Evolutionary conservation across 2,888 invertebrate genomes (phyloP).

Genomic region (Caenorhabditis panamensis): DNA sequence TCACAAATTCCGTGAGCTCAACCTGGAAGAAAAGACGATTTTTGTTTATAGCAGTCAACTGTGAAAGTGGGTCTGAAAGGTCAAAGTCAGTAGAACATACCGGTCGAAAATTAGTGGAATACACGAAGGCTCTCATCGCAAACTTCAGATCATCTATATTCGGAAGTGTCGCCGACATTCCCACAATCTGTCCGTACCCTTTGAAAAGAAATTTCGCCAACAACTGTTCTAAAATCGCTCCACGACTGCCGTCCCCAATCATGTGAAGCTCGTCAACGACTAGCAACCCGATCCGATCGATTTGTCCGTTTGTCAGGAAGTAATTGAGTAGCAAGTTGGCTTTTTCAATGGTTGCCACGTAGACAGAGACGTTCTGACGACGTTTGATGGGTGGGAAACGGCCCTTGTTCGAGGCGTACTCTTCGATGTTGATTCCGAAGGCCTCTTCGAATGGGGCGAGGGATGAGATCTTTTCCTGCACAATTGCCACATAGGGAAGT

Average conservation of each 20-base stretch:
- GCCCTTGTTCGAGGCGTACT: constrained; percentile 89
- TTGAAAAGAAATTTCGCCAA: constrained; percentile 87
- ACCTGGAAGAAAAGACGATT: constrained; percentile 9
- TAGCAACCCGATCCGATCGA: constrained; percentile 88
- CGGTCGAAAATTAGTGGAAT: constrained; percentile 91
- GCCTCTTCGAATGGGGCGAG: constrained; percentile 91
- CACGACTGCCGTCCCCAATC: constrained; percentile 90
- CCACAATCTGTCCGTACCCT: constrained; percentile 88
- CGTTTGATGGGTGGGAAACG: constrained; percentile 89
- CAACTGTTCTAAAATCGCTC: constrained; percentile 89
- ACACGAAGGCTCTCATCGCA: constrained; percentile 90
- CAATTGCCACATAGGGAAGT: constrained; percentile 95
- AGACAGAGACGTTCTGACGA: constrained; percentile 87
- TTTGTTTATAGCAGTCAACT: too few species aligned
- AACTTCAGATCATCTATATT: constrained; percentile 89
- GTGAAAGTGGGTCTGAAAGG: too few species aligned
- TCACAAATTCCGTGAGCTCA: constrained; percentile 67
- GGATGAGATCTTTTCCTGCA: constrained; percentile 94
- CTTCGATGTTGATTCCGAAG: constrained; percentile 92
- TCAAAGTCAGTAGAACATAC: too few species aligned
- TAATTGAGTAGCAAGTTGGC: constrained; percentile 88
- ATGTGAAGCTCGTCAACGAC: constrained; percentile 94
- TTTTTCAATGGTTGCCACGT: constrained; percentile 95
- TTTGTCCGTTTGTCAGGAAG: constrained; percentile 87
- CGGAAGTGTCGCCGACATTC: constrained; percentile 97